Percentiles rank a stretch among this genome's conserved stretches.
Conservation (phyloP, 2,888 invertebrate genomes). For the Drosophila formosana region DNA sequence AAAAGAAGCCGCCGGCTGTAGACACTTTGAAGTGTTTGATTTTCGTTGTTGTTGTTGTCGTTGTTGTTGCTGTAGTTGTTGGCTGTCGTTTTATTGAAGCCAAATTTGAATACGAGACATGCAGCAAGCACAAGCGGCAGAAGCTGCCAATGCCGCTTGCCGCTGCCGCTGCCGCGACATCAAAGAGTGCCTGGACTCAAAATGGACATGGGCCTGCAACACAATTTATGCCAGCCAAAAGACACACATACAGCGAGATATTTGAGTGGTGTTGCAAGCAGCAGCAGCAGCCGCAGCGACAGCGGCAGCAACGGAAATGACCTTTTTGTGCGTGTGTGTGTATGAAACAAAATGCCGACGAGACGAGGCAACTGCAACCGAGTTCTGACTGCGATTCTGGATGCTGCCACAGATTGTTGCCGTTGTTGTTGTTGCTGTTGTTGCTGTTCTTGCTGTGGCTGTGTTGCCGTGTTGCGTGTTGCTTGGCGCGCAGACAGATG, state of each 20-base stretch:
- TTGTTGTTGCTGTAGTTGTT: constrained; percentile 61
- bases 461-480: constrained; percentile 61
- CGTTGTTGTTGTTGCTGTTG: constrained; percentile 16
- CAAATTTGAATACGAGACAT: constrained; percentile 80
- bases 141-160: constrained; percentile 53
- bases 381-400: constrained; percentile 19
- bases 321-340: constrained; percentile 58
- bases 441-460: constrained; percentile 9
- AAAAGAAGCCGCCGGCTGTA: constrained; percentile 73
- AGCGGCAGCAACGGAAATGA: constrained; percentile 71
- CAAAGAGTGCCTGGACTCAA: constrained; percentile 80
- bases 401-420: constrained; percentile 9
- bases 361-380: constrained; percentile 45
- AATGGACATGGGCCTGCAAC: constrained; percentile 78
- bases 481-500: constrained; percentile 74
- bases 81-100: constrained; percentile 80
- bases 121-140: constrained; percentile 52
- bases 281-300: constrained; percentile 39
- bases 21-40: constrained; percentile 78
- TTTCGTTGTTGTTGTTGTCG: constrained; percentile 55
- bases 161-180: constrained; percentile 72
- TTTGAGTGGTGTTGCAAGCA: constrained; percentile 44
- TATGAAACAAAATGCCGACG: constrained; percentile 72
- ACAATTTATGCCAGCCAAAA: constrained; percentile 73
- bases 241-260: constrained; percentile 19